phyloP scores from a whole-genome alignment of 2,797 vertebrate genomes.

The Xiphorhynchus erythropygius region DNA sequence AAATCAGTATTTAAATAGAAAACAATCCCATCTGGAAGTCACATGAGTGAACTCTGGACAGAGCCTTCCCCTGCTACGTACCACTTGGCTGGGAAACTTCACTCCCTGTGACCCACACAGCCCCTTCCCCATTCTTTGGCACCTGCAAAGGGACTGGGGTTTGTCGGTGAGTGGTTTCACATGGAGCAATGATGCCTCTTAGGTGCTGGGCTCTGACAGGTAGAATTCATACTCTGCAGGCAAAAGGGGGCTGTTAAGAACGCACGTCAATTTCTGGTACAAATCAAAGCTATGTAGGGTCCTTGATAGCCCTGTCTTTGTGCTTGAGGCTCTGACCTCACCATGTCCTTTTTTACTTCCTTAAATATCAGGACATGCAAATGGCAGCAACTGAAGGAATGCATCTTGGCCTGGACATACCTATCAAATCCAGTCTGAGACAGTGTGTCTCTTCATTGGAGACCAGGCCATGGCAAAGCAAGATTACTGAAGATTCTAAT shows the following conservation, averaged over 20 bases:
- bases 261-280: background rate
- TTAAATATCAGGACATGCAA: background rate
- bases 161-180: background rate
- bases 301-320: background rate
- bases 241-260: background rate
- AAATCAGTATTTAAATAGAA: background rate
- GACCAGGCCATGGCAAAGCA: background rate
- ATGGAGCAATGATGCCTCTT: background rate
- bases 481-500: conserved; percentile 5
- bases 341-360: background rate
- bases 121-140: background rate
- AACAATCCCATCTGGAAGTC: background rate
- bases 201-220: rapidly evolving
- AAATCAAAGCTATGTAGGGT: background rate
- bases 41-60: background rate
- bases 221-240: background rate
- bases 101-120: background rate
- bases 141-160: background rate
- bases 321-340: background rate
- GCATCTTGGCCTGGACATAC: background rate
- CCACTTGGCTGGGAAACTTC: background rate
- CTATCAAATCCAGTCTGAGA: background rate
- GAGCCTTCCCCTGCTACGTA: background rate
- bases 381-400: background rate
- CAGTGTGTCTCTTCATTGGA: background rate